phyloP scores from a whole-genome alignment of 2,888 invertebrate genomes.

The Gandaritis pyraliata region DNA sequence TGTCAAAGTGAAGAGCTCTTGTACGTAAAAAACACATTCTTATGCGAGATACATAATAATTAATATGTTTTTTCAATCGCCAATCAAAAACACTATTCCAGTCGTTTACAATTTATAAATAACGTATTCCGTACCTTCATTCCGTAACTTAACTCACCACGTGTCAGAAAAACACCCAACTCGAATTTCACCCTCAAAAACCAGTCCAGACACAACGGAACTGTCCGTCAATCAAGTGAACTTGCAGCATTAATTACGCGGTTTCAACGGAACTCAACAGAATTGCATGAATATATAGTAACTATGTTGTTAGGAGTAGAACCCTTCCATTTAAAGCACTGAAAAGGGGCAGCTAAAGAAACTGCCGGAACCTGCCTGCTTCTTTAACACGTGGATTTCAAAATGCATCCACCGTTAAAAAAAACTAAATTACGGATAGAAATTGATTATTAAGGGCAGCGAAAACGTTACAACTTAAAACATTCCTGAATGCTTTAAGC shows the following conservation, averaged over 20 bases:
- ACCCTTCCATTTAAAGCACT: constrained; percentile 10
- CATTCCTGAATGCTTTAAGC: too few relatives aligned
- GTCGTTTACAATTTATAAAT: constrained; percentile 1
- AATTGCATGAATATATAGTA: constrained; percentile 24
- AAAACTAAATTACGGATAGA: too few relatives aligned
- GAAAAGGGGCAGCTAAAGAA: constrained; percentile 27
- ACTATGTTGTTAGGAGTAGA: too few relatives aligned
- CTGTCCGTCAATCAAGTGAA: constrained; percentile 38
- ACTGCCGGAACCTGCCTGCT: constrained; percentile 17
- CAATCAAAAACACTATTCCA: neutral
- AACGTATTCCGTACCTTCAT: neutral
- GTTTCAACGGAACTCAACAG: constrained; percentile 21
- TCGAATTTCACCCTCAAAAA: constrained; percentile 18
- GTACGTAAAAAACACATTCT: too few relatives aligned
- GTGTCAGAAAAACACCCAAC: constrained; percentile 19
- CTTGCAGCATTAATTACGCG: constrained; percentile 39
- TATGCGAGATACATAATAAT: too few relatives aligned
- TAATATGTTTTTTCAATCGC: too few relatives aligned
- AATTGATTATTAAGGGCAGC: too few relatives aligned
- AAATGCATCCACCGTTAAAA: neutral
- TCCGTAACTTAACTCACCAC: neutral
- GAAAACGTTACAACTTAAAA: too few relatives aligned
- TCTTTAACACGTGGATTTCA: constrained; percentile 7
- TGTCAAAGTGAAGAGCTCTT: too few relatives aligned
- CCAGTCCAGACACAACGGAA: constrained; percentile 23